These are phyloP conservation scores for Bergia sp. DNA, from an alignment of 92 coral and sea anemone species.

Conservation along the genomic window DNA sequence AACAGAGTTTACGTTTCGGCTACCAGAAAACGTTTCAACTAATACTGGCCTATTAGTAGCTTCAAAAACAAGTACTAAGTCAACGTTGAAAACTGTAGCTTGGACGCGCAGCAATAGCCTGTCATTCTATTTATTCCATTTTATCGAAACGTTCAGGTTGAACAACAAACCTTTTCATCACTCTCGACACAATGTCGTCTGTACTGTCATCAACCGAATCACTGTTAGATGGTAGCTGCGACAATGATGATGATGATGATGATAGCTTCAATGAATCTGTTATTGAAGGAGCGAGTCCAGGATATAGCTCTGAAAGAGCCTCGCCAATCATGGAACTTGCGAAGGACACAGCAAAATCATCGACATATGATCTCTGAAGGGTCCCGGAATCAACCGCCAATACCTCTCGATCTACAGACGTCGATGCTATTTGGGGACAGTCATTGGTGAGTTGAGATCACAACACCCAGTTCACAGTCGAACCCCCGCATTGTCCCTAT, in stretches of 20 bases:
- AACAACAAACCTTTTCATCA: conserved; percentile 33
- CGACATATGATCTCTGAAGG: not conserved
- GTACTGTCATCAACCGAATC: not conserved
- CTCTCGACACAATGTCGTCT: conserved; percentile 3
- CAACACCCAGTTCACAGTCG: no score
- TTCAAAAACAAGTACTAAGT: no score
- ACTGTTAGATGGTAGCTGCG: not conserved
- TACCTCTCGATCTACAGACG: not conserved
- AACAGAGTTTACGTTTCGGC: no score
- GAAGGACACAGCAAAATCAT: conserved; percentile 10
- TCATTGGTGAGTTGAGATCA: not conserved
- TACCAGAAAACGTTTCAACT: no score
- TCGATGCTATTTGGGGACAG: not conserved
- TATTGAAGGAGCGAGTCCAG: not conserved
- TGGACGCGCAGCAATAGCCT: not conserved
- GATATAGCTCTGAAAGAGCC: conserved; percentile 9
- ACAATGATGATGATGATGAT: not conserved
- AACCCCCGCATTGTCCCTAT: no score
- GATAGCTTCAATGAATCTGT: not conserved
- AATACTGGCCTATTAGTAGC: no score
- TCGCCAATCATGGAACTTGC: not conserved
- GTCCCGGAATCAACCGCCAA: not conserved
- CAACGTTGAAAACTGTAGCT: no score
- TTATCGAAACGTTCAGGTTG: not conserved
- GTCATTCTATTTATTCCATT: not conserved